These are phyloP conservation scores for Rhogogaster chlorosoma DNA, from an alignment of 2,888 invertebrate genomes.

Conservation along the genomic window DNA sequence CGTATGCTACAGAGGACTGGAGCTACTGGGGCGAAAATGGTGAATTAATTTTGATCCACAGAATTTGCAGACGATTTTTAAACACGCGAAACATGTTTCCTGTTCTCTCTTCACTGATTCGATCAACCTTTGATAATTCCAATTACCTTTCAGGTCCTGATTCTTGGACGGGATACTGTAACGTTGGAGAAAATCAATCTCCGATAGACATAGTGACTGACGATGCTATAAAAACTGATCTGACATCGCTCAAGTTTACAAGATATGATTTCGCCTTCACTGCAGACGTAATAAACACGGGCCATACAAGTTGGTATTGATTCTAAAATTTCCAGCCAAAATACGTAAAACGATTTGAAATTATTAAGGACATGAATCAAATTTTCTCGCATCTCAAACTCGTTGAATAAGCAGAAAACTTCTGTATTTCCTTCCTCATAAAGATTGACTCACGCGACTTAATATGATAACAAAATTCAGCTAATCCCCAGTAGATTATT, in stretches of 20 bases:
- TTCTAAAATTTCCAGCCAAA: not conserved
- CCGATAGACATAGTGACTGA: constrained; percentile 86
- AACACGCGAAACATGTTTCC: not conserved
- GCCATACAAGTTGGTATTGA: constrained; percentile 83
- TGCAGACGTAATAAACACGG: constrained; percentile 83
- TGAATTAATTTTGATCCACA: constrained; percentile 55
- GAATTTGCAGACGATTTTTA: not conserved
- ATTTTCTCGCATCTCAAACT: not conserved
- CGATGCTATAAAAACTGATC: constrained; percentile 79
- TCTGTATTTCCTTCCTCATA: not conserved
- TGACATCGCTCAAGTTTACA: constrained; percentile 79
- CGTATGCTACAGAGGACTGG: constrained; percentile 61
- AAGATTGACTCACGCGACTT: not conserved
- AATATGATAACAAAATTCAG: not conserved
- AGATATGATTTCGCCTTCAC: constrained; percentile 80
- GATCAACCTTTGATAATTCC: not conserved
- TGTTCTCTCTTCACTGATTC: not conserved
- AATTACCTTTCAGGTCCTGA: constrained; percentile 66
- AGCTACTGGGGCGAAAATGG: constrained; percentile 66
- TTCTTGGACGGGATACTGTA: constrained; percentile 84
- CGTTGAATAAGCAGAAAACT: not conserved
- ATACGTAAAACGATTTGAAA: no score
- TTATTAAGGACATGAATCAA: not conserved
- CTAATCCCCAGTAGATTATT: not conserved
- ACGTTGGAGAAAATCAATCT: constrained; percentile 84